A percentile compares a stretch with the other conserved stretches of the same genome.
phyloP scores from a whole-genome alignment of 2,797 vertebrate species.

The Euthynnus affinis region DNA sequence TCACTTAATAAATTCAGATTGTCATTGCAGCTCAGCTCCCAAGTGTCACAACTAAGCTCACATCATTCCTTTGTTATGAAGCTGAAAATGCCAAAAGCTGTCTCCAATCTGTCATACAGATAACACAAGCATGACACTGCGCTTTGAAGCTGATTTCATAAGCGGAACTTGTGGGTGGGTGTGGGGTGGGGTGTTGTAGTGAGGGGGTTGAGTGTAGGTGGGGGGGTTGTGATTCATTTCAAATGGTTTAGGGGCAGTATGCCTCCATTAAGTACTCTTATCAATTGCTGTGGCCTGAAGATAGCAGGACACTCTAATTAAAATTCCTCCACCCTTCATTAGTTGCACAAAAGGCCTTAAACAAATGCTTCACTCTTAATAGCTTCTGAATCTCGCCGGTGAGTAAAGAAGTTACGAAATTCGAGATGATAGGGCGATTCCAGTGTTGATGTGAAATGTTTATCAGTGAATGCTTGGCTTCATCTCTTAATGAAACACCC shows the following conservation, averaged over 20 bases:
- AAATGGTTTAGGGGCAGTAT: slow-evolving; percentile 49
- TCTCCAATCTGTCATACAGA: slow-evolving; percentile 46
- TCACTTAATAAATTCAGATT: slow-evolving; percentile 14
- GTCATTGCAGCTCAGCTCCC: neutral
- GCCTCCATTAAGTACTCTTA: slow-evolving; percentile 66
- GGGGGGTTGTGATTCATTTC: slow-evolving; percentile 43
- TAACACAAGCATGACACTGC: slow-evolving; percentile 48
- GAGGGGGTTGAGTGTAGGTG: neutral
- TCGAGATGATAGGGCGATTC: slow-evolving; percentile 33
- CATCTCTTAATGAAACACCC: neutral
- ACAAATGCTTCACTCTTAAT: slow-evolving; percentile 64
- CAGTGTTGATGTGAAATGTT: slow-evolving; percentile 36
- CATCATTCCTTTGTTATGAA: slow-evolving; percentile 36
- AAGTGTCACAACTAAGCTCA: slow-evolving; percentile 27
- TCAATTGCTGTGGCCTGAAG: slow-evolving; percentile 68
- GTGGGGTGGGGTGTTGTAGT: too few relatives aligned
- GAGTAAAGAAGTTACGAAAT: slow-evolving; percentile 19
- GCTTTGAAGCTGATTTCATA: slow-evolving; percentile 52
- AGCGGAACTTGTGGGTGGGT: slow-evolving; percentile 16
- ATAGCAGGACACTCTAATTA: slow-evolving; percentile 78
- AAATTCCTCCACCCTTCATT: slow-evolving; percentile 76
- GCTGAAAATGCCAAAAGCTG: slow-evolving; percentile 45
- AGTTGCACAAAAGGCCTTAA: slow-evolving; percentile 74
- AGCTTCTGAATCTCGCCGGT: slow-evolving; percentile 55
- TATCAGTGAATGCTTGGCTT: slow-evolving; percentile 36